Base-by-base conservation (phyloP, 2,797 vertebrate genomes). In the Strix occidentalis region DNA sequence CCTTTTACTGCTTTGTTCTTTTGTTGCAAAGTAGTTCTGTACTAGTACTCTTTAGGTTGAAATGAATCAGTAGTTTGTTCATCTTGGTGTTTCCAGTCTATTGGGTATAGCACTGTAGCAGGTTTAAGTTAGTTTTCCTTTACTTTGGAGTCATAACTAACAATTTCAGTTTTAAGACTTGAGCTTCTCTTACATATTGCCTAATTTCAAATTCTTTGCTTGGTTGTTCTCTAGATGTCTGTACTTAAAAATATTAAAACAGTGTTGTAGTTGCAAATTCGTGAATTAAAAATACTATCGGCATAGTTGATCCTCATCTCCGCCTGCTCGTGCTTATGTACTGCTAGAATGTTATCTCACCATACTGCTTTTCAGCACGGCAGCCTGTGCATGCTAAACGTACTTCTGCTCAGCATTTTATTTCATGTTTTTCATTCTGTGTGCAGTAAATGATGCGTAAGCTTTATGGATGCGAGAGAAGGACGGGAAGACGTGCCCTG, bases 401-500 rank as follows among this genome's bases (percentile, higher is more conserved):
- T 31, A 4, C 35, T 68, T 79, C 41, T 71, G 35, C 86, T 72
- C 25, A 6, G 35, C 60, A 4, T 77, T 92, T 76, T 48, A 10
- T 66, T 88, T 69, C 6, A 10, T 61, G 19, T 51, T 76, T 35
- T 69, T 63, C 10, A 26, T 64, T 43, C 46, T 0, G 0, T 17
- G 80, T 21, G 33, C 66, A 51, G 50, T 63, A 48, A 84, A 41
- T 9, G 4, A 48, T 4, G 24, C 2, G 0, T 43, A 11, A 84
- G 21, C 41, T 69, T 41, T 43, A 21, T 35, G 78, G 51, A 18
- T 0, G 0, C 33, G 5, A 14, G 24, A 25, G 48, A 10, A 48
- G 61, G 72, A 28, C 0, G 3, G 70, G n/a, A 1, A 3, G 66
- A 41, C 0, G 0, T 88, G 72, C 41, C 72, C 70, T 23, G 37